phyloP scores from a whole-genome alignment of 2,113 vertebrate genomes.

The Oryctolagus cuniculus region DNA sequence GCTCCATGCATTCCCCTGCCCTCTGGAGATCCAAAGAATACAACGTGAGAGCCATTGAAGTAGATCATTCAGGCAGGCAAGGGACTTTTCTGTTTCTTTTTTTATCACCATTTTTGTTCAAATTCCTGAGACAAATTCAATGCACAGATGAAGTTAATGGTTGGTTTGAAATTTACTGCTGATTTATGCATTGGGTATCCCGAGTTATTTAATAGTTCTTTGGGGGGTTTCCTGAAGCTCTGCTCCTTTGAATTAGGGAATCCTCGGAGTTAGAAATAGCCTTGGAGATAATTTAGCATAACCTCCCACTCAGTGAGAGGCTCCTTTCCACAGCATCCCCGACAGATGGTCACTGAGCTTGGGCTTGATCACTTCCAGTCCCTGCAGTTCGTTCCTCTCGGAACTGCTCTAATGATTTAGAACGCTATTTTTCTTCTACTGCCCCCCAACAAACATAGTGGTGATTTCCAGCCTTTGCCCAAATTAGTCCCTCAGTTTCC shows the following conservation, averaged over 20 bases:
- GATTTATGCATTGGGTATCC: constrained; percentile 33
- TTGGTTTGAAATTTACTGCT: constrained; percentile 74
- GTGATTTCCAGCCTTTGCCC: neutral
- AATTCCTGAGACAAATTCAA: constrained; percentile 72
- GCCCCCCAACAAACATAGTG: neutral
- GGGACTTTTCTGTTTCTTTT: constrained; percentile 53
- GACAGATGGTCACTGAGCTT: constrained; percentile 50
- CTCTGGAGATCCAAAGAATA: neutral
- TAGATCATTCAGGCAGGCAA: constrained; percentile 44
- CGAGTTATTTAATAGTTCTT: constrained; percentile 63
- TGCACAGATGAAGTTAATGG: constrained; percentile 67
- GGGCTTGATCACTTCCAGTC: neutral
- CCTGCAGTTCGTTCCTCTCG: constrained; percentile 22
- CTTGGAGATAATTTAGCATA: constrained; percentile 56
- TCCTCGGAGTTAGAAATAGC: constrained; percentile 42
- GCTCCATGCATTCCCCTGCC: neutral
- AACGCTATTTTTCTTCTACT: neutral
- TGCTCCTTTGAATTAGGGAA: constrained; percentile 56
- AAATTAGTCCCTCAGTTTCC: neutral
- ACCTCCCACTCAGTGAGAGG: constrained; percentile 60
- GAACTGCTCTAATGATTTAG: neutral
- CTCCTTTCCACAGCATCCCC: neutral
- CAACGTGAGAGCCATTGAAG: constrained; percentile 28
- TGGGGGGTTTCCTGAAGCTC: constrained; percentile 23
- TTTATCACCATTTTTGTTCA: constrained; percentile 66